Percentiles rank a stretch among this genome's conserved stretches.
phyloP scores from a whole-genome alignment of 2,797 vertebrate genomes.

The Eutrigla gurnardus region DNA sequence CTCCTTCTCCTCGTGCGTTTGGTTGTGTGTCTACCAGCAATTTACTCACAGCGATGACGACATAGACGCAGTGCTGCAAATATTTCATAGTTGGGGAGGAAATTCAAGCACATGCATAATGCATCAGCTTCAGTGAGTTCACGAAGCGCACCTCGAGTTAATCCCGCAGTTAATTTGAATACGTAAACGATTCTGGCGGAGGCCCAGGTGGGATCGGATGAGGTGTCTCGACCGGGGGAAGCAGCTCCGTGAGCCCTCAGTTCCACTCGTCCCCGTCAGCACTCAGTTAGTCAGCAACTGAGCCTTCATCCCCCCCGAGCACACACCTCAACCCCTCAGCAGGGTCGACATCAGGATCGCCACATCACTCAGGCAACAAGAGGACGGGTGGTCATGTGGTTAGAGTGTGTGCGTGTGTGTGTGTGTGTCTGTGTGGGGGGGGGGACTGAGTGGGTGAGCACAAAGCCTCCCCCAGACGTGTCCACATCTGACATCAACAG shows the following conservation, averaged over 20 bases:
- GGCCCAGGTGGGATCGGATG: conserved; percentile 28
- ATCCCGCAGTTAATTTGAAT: conserved; percentile 52
- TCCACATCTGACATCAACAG: conserved; percentile 1
- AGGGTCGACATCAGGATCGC: conserved; percentile 20
- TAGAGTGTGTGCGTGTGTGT: conserved; percentile 3
- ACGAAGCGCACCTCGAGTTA: conserved; percentile 23
- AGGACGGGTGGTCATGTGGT: conserved; percentile 26
- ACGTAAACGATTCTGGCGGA: conserved; percentile 41
- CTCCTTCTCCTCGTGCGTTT: conserved; percentile 1
- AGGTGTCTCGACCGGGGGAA: conserved; percentile 19
- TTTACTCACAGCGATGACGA: not conserved
- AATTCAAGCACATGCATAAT: conserved; percentile 47
- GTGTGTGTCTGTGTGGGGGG: too few species aligned
- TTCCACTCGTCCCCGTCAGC: conserved; percentile 34
- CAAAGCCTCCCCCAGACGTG: not conserved
- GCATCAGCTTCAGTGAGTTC: conserved; percentile 12
- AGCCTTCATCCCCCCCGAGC: too few species aligned
- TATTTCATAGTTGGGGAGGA: conserved; percentile 25
- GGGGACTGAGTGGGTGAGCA: too few species aligned
- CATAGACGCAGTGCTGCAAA: not conserved
- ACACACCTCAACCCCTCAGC: too few species aligned
- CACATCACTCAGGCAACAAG: conserved; percentile 18
- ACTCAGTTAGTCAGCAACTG: not conserved
- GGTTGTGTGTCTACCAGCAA: conserved; percentile 23
- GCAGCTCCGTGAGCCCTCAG: conserved; percentile 24